Evolutionary conservation across 1,140 invertebrate genomes (phyloP), one percentile per base, ranked within the genome.

Genomic region (Eumaeus atala): DNA sequence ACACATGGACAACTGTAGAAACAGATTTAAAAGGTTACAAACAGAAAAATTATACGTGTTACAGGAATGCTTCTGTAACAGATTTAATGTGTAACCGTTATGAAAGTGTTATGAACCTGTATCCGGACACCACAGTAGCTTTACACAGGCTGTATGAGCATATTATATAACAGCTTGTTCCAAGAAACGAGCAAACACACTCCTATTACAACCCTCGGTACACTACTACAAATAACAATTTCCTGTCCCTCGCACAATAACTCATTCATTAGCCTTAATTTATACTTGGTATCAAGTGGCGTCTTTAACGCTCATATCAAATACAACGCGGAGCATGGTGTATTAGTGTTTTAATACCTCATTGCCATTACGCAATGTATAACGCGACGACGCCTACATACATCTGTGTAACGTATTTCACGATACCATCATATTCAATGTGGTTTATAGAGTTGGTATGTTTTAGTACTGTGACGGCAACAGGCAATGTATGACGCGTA

Each of bases 191-290:
- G 6, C 21, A 28, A 28, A 28, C 21, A 6, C 21, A 6, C 21
- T 28, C 21, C 2, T 6, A 6, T 28, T 28, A 34, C 56, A 60
- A 56, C 51, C 54, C 51, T 28, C n/a, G 58, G 57, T 54, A 64
- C 62, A 49, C 58, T 58, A 56, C 54, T 16, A 63, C 66, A 70
- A 81, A 81, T 85, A 84, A 85, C 80, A 82, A 82, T 77, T 77
- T 84, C 77, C 82, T 82, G 77, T 81, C 75, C 67, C 70, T 71
- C 67, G 70, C 74, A 85, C 79, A 85, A 85, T 79, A 84, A 79
- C 75, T 76, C 80, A 85, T 85, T 85, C 80, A 85, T 84, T 85
- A 85, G 66, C 78, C 77, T 85, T 82, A 85, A 85, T 82, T 82
- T 81, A 84, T 54, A 35, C 21, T 52, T 21, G 36, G 37, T 64